Conservation (phyloP, 2,888 invertebrate genomes). For the Eulithis prunata region DNA sequence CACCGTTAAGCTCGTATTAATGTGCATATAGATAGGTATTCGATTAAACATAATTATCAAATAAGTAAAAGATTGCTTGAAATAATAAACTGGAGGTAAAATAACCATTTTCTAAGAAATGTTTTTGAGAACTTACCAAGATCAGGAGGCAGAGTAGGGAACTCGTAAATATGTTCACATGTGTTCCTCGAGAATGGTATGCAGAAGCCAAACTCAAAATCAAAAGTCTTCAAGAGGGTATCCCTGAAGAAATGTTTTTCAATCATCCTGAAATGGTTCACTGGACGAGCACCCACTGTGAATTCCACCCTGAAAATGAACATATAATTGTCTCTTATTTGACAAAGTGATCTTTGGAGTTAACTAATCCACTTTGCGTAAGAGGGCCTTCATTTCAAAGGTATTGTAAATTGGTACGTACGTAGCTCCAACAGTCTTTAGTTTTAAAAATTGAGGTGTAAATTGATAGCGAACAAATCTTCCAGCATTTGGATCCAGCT, state of each 20-base stretch:
- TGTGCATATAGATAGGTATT: no score
- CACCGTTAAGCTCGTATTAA: no score
- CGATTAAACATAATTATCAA: no score
- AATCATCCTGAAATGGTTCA: slow-evolving; percentile 98
- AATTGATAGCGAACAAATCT: slow-evolving; percentile 99
- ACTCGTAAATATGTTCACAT: slow-evolving; percentile 99
- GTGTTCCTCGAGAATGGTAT: slow-evolving; percentile 99
- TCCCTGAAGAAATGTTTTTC: slow-evolving; percentile 98
- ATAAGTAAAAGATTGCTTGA: no score
- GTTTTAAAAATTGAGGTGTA: slow-evolving; percentile 97
- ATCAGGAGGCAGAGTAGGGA: slow-evolving; percentile 94
- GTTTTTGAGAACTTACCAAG: slow-evolving; percentile 87
- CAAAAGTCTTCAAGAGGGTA: slow-evolving; percentile 97
- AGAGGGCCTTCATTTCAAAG: no score
- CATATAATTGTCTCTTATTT: not conserved
- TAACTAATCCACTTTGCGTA: no score
- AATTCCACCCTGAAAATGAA: slow-evolving; percentile 92
- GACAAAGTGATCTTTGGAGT: not conserved
- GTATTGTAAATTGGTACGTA: slow-evolving; percentile 76
- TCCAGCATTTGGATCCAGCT: slow-evolving; percentile 94
- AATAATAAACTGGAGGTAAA: not conserved
- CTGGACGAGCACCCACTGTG: slow-evolving; percentile 95
- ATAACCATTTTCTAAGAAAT: not conserved
- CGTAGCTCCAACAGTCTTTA: slow-evolving; percentile 99
- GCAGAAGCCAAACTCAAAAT: slow-evolving; percentile 99